A percentile compares a stretch with the other conserved stretches of the same genome.
These are phyloP conservation scores for Tokudaia tokunoshimensis DNA, from an alignment of 2,797 vertebrate species.

Conservation along the genomic window DNA sequence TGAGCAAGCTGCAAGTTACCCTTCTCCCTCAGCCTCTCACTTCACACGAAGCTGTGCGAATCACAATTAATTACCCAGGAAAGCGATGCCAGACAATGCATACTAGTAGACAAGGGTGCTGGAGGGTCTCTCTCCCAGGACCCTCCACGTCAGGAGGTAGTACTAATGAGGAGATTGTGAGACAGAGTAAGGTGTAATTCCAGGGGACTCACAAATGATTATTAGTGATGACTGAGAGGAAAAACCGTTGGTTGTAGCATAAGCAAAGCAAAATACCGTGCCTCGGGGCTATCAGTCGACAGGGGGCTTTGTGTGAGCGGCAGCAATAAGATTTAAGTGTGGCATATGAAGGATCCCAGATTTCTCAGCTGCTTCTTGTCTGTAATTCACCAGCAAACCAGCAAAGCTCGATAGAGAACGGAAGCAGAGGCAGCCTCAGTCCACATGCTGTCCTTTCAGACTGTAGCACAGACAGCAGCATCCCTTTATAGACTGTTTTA, in stretches of 20 bases:
- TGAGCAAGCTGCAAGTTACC: background rate
- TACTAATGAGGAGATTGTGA: conserved; percentile 18
- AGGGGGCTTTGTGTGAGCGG: background rate
- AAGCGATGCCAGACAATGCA: background rate
- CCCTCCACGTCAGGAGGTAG: background rate
- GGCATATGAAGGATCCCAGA: background rate
- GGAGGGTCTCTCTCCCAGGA: background rate
- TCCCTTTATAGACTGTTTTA: background rate
- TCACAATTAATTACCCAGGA: conserved; percentile 53
- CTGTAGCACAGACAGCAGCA: background rate
- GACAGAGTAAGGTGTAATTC: background rate
- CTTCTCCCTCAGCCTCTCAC: background rate
- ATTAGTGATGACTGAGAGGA: background rate
- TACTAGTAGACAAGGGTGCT: background rate
- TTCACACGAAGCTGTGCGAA: background rate
- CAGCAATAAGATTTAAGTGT: conserved; percentile 10
- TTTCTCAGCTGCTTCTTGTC: conserved; percentile 25
- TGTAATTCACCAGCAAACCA: background rate
- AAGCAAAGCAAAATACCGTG: background rate
- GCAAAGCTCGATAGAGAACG: background rate
- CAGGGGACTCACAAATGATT: conserved; percentile 17
- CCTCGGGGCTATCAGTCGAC: background rate
- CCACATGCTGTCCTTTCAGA: background rate
- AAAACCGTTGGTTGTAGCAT: background rate
- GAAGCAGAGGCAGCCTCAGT: background rate